Evolutionary conservation across 2,888 invertebrate species (phyloP).

Genomic region (Ypsolopha scabrella): DNA sequence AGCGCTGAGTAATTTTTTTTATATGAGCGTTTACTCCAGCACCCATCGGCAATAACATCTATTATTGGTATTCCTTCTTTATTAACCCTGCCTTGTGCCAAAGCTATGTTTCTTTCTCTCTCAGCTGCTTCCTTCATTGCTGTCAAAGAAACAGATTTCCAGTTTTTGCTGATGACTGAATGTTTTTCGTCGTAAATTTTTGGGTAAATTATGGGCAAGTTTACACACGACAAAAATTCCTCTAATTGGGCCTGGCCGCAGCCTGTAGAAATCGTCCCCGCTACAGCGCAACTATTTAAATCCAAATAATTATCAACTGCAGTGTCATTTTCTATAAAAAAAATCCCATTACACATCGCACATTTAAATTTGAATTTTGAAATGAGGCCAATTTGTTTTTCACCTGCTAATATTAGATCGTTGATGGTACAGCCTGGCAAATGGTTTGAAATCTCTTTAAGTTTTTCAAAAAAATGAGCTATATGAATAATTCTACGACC

Average conservation of each 20-base stretch:
- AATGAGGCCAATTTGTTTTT: background rate
- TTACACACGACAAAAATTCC: background rate
- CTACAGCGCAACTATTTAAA: background rate
- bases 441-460: no score
- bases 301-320: background rate
- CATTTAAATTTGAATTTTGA: background rate
- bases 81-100: no score
- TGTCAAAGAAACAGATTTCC: background rate
- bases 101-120: no score
- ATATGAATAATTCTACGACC: no score
- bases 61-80: no score
- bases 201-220: background rate
- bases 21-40: no score
- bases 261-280: background rate
- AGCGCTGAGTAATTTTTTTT: no score
- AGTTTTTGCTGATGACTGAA: background rate
- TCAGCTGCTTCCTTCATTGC: constrained; percentile 1
- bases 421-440: no score
- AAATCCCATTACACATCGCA: background rate
- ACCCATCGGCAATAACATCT: no score
- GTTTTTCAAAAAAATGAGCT: no score
- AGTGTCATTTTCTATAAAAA: constrained; percentile 1
- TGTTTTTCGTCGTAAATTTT: background rate
- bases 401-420: no score
- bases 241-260: constrained; percentile 1